Evolutionary conservation across 2,113 vertebrate species (phyloP).

Genomic region (Hydrolagus affinis): DNA sequence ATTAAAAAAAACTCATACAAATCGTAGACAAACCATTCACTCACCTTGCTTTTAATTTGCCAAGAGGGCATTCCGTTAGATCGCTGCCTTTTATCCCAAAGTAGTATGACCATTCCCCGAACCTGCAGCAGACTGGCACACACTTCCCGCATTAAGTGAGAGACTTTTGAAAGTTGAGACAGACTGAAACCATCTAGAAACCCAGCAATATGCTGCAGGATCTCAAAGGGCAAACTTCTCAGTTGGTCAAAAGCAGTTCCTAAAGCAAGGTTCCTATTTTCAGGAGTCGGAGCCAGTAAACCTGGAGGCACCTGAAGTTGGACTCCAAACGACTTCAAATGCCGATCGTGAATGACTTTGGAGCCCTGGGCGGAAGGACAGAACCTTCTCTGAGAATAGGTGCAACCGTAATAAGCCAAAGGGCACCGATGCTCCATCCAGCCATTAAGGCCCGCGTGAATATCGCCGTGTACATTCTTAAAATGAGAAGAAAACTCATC

Average conservation of each 20-base stretch:
- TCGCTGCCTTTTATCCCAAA: conserved; percentile 74
- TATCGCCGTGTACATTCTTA: conserved; percentile 91
- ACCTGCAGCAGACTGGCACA: conserved; percentile 87
- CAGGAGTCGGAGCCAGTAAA: conserved; percentile 50
- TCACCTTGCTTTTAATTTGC: conserved; percentile 88
- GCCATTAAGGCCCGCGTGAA: conserved; percentile 92
- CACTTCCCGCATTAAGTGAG: conserved; percentile 85
- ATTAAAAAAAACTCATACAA: background rate
- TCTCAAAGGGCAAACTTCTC: conserved; percentile 81
- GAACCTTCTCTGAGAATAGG: conserved; percentile 87
- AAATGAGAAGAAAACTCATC: conserved; percentile 96
- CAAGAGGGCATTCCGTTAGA: conserved; percentile 66
- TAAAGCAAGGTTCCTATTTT: conserved; percentile 54
- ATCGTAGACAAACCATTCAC: conserved; percentile 34
- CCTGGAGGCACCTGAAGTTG: conserved; percentile 64
- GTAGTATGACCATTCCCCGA: conserved; percentile 87
- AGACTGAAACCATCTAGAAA: conserved; percentile 95
- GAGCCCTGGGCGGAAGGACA: conserved; percentile 75
- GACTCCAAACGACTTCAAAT: conserved; percentile 84
- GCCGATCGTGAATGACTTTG: conserved; percentile 80
- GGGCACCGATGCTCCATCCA: conserved; percentile 98
- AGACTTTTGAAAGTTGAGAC: conserved; percentile 88
- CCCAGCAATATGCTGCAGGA: conserved; percentile 83
- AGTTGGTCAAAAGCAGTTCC: conserved; percentile 62
- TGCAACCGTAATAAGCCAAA: conserved; percentile 92